These are phyloP conservation scores for Polia nebulosa DNA, from an alignment of 2,888 invertebrate genomes.

Conservation along the genomic window DNA sequence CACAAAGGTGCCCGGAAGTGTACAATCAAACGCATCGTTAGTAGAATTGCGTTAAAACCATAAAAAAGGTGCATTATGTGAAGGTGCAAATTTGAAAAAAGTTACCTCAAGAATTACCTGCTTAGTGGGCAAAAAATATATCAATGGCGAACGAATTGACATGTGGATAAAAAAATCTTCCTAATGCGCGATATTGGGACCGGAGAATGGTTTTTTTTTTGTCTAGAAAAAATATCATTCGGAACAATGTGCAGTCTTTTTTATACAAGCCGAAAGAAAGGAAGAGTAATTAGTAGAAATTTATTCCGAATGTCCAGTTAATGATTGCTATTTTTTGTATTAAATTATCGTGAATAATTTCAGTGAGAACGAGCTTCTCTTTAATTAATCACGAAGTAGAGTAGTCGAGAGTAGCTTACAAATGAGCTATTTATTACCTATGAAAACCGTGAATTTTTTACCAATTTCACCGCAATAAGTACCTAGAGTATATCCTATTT, in stretches of 20 bases:
- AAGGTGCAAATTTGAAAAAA: constrained; percentile 85
- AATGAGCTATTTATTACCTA: constrained; percentile 6
- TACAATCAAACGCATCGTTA: constrained; percentile 83
- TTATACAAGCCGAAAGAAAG: constrained; percentile 33
- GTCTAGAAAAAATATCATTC: constrained; percentile 41
- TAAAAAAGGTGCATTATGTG: constrained; percentile 81
- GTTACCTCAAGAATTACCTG: constrained; percentile 72
- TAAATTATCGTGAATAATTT: constrained; percentile 43
- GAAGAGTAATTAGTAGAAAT: constrained; percentile 45
- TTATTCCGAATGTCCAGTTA: constrained; percentile 22
- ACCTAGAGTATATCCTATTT: neutral
- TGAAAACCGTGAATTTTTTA: neutral
- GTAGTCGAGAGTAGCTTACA: neutral
- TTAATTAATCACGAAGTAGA: constrained; percentile 39
- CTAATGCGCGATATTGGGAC: constrained; percentile 82
- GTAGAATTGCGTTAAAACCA: constrained; percentile 81
- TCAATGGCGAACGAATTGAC: constrained; percentile 82
- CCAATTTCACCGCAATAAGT: neutral
- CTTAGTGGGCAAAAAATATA: constrained; percentile 70
- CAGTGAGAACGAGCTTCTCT: constrained; percentile 6
- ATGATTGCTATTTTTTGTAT: constrained; percentile 24
- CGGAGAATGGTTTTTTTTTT: constrained; percentile 71
- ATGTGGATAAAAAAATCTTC: constrained; percentile 76
- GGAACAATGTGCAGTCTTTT: constrained; percentile 42
- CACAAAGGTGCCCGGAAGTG: constrained; percentile 78